Percentiles rank a stretch among this genome's conserved stretches.
phyloP scores from a whole-genome alignment of 2,888 invertebrate genomes.

The Andrena praecox region DNA sequence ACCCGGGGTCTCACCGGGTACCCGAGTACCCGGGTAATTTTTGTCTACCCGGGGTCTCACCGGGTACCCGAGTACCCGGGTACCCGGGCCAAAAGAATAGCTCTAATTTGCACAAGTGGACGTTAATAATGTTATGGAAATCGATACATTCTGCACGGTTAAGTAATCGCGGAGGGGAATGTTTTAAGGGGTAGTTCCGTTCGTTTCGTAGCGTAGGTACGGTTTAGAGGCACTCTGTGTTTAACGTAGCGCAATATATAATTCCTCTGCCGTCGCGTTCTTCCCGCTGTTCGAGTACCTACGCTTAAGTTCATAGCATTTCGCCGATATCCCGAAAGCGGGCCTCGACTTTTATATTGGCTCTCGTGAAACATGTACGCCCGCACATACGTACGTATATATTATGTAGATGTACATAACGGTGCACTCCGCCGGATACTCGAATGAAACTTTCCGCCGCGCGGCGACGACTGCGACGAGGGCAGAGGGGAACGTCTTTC shows the following conservation, averaged over 20 bases:
- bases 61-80: no score
- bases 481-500: slow-evolving; percentile 36
- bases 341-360: slow-evolving; percentile 37
- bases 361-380: slow-evolving; percentile 12
- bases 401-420: slow-evolving; percentile 39
- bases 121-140: not conserved
- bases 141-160: not conserved
- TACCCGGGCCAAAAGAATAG: no score
- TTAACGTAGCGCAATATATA: slow-evolving; percentile 36
- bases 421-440: slow-evolving; percentile 42
- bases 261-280: slow-evolving; percentile 11
- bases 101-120: not conserved
- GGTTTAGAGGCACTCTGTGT: not conserved
- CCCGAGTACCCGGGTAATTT: no score
- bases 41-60: no score
- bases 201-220: not conserved
- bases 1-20: no score
- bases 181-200: not conserved
- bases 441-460: slow-evolving; percentile 41
- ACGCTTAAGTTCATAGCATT: slow-evolving; percentile 29
- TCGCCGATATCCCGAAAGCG: slow-evolving; percentile 36
- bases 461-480: slow-evolving; percentile 9
- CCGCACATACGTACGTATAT: not conserved
- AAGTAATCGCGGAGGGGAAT: not conserved
- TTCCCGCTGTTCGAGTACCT: slow-evolving; percentile 18